These are phyloP conservation scores for Drosophila obscura DNA, from an alignment of 1,140 invertebrate species.

Conservation along the genomic window DNA sequence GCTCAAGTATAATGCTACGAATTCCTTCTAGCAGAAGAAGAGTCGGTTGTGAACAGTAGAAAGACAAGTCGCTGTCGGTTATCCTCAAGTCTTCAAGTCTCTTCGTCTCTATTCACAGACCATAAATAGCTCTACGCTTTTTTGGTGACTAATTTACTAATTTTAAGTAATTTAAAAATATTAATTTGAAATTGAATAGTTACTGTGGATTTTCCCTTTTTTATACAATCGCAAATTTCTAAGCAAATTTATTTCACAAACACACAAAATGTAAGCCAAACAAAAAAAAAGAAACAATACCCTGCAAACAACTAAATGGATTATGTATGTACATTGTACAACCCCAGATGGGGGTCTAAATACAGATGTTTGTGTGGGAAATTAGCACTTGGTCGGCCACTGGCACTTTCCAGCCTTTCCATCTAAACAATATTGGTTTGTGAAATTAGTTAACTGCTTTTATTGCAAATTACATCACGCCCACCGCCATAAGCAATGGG, in stretches of 20 bases:
- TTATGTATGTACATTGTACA: slow-evolving; percentile 52
- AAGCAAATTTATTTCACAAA: slow-evolving; percentile 44
- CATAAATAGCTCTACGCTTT: too few species aligned
- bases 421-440: slow-evolving; percentile 47
- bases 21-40: too few species aligned
- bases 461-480: slow-evolving; percentile 81
- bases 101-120: too few species aligned
- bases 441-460: slow-evolving; percentile 72
- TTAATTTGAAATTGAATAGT: too few species aligned
- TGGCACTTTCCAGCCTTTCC: slow-evolving; percentile 28
- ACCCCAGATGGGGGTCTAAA: slow-evolving; percentile 1
- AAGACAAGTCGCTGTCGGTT: too few species aligned
- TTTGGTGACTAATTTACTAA: too few species aligned
- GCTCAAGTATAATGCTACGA: too few species aligned
- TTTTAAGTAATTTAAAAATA: too few species aligned
- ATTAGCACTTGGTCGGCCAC: slow-evolving; percentile 64
- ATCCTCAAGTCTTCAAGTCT: too few species aligned
- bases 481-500: slow-evolving; percentile 41
- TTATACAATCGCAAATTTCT: slow-evolving; percentile 46
- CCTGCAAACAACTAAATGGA: slow-evolving; percentile 67
- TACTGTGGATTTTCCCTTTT: slow-evolving; percentile 13
- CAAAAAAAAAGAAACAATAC: slow-evolving; percentile 8
- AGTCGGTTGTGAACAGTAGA: too few species aligned
- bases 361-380: slow-evolving; percentile 46
- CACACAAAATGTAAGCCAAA: slow-evolving; percentile 14